These are phyloP conservation scores for Tapirus terrestris DNA, from an alignment of 2,113 vertebrate species.

Conservation along the genomic window DNA sequence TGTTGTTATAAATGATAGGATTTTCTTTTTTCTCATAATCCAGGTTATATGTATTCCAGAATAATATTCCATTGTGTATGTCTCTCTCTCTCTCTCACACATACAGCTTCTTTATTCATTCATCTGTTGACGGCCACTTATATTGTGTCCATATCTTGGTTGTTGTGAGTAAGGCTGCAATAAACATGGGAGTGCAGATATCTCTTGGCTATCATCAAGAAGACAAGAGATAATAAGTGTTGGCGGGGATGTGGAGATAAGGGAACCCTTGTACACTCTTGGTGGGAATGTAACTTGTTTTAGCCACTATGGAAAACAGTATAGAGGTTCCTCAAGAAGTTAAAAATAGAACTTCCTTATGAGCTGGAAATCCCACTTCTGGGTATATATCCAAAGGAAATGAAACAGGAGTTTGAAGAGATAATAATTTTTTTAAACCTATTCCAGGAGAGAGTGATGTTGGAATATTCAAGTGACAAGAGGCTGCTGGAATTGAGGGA, in stretches of 20 bases:
- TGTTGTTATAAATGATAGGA: neutral
- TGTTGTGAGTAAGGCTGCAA: neutral
- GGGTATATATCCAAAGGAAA: neutral
- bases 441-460: neutral
- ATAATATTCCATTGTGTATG: neutral
- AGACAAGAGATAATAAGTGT: neutral
- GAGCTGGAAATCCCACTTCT: neutral
- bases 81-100: neutral
- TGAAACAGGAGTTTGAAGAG: neutral
- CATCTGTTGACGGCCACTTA: neutral
- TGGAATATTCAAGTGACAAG: neutral
- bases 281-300: neutral
- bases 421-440: neutral
- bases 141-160: neutral
- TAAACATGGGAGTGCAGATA: neutral
- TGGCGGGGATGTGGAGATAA: neutral
- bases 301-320: neutral
- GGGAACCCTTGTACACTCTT: neutral
- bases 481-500: neutral
- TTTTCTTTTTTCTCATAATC: neutral
- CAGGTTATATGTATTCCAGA: neutral
- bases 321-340: neutral
- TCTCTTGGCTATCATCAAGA: neutral
- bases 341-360: neutral
- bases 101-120: neutral